Percentiles rank a stretch among this genome's conserved stretches.
Conservation (phyloP, 2,888 invertebrate species). For the Rapana venosa region DNA sequence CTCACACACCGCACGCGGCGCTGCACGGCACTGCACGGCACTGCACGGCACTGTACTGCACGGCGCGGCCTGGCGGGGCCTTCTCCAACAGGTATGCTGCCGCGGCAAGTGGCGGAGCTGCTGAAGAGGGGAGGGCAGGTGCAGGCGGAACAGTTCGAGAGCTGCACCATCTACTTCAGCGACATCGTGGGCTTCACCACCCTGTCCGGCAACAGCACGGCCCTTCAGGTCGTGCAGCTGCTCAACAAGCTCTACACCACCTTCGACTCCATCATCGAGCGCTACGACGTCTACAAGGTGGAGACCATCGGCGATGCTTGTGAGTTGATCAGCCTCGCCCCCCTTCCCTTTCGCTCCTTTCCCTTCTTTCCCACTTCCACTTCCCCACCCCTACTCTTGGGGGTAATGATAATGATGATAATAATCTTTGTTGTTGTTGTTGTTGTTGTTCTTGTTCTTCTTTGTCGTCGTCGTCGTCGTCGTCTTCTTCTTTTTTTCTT, state of each 20-base stretch:
- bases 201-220: conserved; percentile 66
- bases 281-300: conserved; percentile 69
- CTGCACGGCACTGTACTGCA: too few species aligned
- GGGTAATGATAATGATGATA: too few species aligned
- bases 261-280: conserved; percentile 71
- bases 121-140: conserved; percentile 62
- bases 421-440: not conserved
- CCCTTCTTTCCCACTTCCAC: too few species aligned
- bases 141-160: conserved; percentile 62
- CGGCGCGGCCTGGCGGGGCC: too few species aligned
- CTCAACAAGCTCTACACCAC: conserved; percentile 72
- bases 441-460: not conserved
- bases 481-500: not conserved
- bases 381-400: not conserved
- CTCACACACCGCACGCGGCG: too few species aligned
- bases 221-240: conserved; percentile 61
- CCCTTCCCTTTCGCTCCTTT: too few species aligned
- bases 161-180: conserved; percentile 73
- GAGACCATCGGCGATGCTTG: conserved; percentile 75
- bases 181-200: conserved; percentile 73
- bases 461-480: too few species aligned
- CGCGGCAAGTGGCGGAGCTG: conserved; percentile 69
- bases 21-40: too few species aligned
- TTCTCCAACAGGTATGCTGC: conserved; percentile 66
- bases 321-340: conserved; percentile 59